Percentiles rank a stretch among this genome's conserved stretches.
Evolutionary conservation across 1,140 invertebrate genomes (phyloP).

Genomic region (Bactericera cockerelli): DNA sequence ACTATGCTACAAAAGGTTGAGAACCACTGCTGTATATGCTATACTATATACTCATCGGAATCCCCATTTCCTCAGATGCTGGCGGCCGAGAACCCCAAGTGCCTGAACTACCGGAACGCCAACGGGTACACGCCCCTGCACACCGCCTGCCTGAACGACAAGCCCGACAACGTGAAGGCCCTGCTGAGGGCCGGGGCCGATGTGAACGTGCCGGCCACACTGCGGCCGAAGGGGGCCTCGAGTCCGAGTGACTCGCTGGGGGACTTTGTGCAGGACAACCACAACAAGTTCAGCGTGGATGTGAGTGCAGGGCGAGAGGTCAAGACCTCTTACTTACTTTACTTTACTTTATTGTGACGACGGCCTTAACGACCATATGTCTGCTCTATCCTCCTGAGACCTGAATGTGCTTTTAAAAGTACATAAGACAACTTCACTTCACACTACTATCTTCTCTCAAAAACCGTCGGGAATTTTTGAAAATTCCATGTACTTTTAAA

Average conservation of each 20-base stretch:
- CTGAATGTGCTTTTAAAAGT: no score
- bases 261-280: constrained; percentile 46
- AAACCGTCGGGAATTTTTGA: no score
- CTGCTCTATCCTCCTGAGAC: no score
- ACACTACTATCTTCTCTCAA: no score
- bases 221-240: constrained; percentile 22
- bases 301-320: constrained; percentile 20
- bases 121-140: constrained; percentile 74
- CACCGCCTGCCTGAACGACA: constrained; percentile 64
- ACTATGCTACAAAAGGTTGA: no score
- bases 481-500: no score
- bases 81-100: constrained; percentile 21
- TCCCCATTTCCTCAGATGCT: constrained; percentile 18
- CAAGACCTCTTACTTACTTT: not conserved
- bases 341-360: no score
- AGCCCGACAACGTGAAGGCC: constrained; percentile 73
- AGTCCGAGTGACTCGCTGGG: constrained; percentile 41
- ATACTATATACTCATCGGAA: no score
- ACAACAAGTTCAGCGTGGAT: constrained; percentile 41
- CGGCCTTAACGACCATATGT: no score
- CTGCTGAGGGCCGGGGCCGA: constrained; percentile 67
- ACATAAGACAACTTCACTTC: no score
- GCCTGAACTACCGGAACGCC: constrained; percentile 60
- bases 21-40: no score
- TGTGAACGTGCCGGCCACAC: constrained; percentile 51